Base-by-base conservation (phyloP, 2,113 vertebrate species). In the Pachypanchax playfairii region DNA sequence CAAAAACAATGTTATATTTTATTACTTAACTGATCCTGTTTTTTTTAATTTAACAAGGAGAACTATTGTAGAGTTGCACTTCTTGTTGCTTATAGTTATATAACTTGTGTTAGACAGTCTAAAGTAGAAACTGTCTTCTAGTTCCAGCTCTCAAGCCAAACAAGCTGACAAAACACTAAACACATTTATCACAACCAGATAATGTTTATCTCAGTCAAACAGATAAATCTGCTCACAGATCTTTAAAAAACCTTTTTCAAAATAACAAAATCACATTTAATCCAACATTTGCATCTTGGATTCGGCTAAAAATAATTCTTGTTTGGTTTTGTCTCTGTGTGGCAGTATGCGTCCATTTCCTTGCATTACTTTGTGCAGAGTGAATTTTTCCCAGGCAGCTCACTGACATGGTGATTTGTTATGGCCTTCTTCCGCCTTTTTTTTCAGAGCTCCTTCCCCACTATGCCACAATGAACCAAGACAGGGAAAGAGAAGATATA, bases 391-490 rank as follows among this genome's bases (percentile, higher is more conserved):
- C 91, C 91, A 90, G 91, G 91, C 89, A 92, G 92, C 90, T 85
- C 86, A 89, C 89, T 92, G 92, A 92, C 93, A 93, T 77, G 89
- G 91, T 89, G 92, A 93, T 94, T 92, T 91, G 90, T 94, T 94
- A 93, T 90, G 92, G 91, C 90, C 89, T 71, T 92, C 89, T 89
- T 91, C 73, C 87, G 88, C 82, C n/a, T n/a, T n/a, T 77, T 88
- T 88, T 89, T 89, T 55, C 56, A 52, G 49, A 12, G 55, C 64
- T 86, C 92, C 93, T 73, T 77, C 68, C 78, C 74, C 57, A 64
- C 76, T 14, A 57, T 81, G 73, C 84, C 88, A 92, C 80, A 90
- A 91, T 89, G 70, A 70, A 80, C 63, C 58, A 1, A 43, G 64
- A 65, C 75, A 77, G 47, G 38, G 72, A 9, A 70, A 60, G 85